Percentiles rank a stretch among this genome's conserved stretches.
Conservation (phyloP, 2,888 invertebrate genomes). For the Beris morrisii region DNA sequence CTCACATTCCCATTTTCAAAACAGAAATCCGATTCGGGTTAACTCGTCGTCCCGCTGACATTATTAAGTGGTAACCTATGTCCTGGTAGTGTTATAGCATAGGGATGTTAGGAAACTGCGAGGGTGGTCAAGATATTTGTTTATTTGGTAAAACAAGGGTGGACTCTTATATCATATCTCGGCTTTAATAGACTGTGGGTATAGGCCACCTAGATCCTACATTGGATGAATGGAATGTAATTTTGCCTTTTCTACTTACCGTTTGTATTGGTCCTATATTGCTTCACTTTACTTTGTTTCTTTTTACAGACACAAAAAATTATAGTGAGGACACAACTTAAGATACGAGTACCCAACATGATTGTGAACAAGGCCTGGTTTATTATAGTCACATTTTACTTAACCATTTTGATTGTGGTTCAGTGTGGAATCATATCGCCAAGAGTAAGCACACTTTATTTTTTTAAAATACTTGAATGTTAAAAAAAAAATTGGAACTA, state of each 20-base stretch:
- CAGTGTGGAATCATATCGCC: constrained; percentile 23
- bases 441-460: constrained; percentile 1
- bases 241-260: not conserved
- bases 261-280: not conserved
- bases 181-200: not conserved
- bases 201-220: not conserved
- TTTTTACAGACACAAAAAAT: not conserved
- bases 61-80: constrained; percentile 21
- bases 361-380: constrained; percentile 10
- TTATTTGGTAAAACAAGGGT: constrained; percentile 2
- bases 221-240: not conserved
- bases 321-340: not conserved
- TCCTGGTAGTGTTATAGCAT: constrained; percentile 7
- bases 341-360: constrained; percentile 6
- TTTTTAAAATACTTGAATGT: not conserved
- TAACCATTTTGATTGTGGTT: constrained; percentile 3
- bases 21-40: constrained; percentile 17
- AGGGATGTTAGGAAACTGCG: not conserved
- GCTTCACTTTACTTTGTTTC: too few relatives aligned
- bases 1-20: not conserved
- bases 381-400: constrained; percentile 11
- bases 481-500: not conserved
- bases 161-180: not conserved
- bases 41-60: constrained; percentile 14
- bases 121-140: not conserved